Evolutionary conservation across 2,888 invertebrate species (phyloP), one percentile per base, ranked within the genome.

Genomic region (Acrocera orbiculus): DNA sequence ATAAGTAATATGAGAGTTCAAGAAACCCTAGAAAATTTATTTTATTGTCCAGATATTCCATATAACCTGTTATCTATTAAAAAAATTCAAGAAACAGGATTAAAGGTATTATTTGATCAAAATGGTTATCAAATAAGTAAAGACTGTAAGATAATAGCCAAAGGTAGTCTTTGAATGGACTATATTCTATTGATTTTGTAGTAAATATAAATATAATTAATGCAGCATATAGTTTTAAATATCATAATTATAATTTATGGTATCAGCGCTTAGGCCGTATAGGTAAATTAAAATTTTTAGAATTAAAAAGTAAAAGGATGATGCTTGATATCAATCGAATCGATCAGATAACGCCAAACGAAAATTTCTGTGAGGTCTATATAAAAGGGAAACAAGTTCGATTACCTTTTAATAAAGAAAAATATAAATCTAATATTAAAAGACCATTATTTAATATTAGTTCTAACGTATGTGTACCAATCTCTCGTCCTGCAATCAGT

Each of bases 371-470:
- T 30, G 30, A 30, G 1, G 5, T 20, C 5, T 30, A 20, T 2
- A 30, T 30, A 13, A 30, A 20, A 11, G 30, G 30, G 4, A 30
- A 30, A 22, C 23, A 14, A 15, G 7, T 23, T 9, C 30, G 30
- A 14, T 30, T 30, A 14, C 15, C 30, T 3, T 30, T 30, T 30
- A 30, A 30, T 14, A 30, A 45, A 44, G 38, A 30, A 32, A 38
- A 44, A 45, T 39, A 34, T 37, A 40, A 41, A 38, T 15, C 11
- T 5, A 22, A 50, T 35, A 39, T 45, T 8, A 44, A 40, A 29
- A 36, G 50, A 43, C 49, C 53, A 5, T 40, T 53, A 14, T 49
- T 49, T 40, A 42, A 50, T 17, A 41, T 54, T 10, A 49, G 50
- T 41, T 47, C 47, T 5, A 48, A 50, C 36, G 44, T 51, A 13